phyloP scores from a whole-genome alignment of 2,888 invertebrate species.

The Rhabditophanes sp. region DNA sequence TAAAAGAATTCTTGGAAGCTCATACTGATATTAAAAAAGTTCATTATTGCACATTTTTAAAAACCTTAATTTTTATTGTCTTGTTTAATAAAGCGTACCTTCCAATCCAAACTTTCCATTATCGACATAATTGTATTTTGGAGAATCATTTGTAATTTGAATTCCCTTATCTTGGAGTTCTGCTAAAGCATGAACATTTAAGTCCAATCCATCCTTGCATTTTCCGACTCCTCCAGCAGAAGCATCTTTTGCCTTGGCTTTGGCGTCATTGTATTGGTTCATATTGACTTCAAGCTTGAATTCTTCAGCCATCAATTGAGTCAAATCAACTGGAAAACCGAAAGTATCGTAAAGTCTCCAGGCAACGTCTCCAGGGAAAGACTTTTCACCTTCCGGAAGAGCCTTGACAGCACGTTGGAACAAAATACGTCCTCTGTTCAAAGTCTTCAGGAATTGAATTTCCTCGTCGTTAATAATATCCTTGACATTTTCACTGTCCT shows the following conservation, averaged over 20 bases:
- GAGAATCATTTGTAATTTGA: conserved; percentile 69
- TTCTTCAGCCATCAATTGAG: conserved; percentile 92
- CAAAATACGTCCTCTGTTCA: conserved; percentile 71
- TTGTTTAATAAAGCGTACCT: conserved; percentile 44
- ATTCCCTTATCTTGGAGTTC: conserved; percentile 64
- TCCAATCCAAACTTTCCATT: conserved; percentile 50
- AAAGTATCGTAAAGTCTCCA: conserved; percentile 98
- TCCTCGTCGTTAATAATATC: conserved; percentile 96
- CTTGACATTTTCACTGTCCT: conserved; percentile 71
- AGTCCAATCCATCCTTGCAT: conserved; percentile 56
- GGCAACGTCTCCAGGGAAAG: conserved; percentile 76
- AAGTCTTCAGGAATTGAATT: conserved; percentile 83
- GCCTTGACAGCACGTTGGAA: conserved; percentile 76
- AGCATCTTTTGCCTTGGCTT: conserved; percentile 64
- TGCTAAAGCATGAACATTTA: conserved; percentile 85
- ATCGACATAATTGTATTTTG: conserved; percentile 72
- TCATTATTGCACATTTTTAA: too few species aligned
- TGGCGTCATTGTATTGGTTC: conserved; percentile 74
- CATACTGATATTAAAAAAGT: too few species aligned
- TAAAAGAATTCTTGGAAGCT: too few species aligned
- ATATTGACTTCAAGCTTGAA: conserved; percentile 72
- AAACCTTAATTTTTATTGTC: background rate
- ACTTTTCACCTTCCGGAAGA: conserved; percentile 54
- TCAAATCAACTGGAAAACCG: conserved; percentile 93
- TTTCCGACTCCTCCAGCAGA: conserved; percentile 63